These are phyloP conservation scores for Pyrgilauda ruficollis DNA, from an alignment of 2,113 vertebrate species.

Conservation along the genomic window DNA sequence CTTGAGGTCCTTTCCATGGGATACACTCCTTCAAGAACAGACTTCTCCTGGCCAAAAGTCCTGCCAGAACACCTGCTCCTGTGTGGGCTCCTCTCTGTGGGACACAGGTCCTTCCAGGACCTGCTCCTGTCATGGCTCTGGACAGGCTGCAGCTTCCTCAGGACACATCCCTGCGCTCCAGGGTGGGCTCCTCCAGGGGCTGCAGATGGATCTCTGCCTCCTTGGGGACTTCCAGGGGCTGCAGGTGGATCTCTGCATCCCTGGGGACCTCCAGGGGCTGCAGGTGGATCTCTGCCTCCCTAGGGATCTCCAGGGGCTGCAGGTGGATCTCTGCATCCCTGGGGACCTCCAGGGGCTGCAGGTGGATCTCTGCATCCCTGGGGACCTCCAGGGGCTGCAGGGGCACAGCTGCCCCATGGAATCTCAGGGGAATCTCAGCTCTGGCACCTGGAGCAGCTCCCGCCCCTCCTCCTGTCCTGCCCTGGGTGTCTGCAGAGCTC, in stretches of 20 bases:
- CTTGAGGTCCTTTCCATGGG: background rate
- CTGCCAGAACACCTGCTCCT: background rate
- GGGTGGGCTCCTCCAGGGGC: background rate
- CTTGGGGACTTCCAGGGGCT: rapidly evolving
- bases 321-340: background rate
- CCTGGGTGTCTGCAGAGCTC: background rate
- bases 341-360: no score
- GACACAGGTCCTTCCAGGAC: background rate
- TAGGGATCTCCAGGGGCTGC: rapidly evolving
- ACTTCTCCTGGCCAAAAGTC: background rate
- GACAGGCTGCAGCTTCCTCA: background rate
- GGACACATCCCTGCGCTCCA: background rate
- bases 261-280: rapidly evolving
- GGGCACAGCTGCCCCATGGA: rapidly evolving
- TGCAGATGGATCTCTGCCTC: background rate
- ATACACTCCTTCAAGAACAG: background rate
- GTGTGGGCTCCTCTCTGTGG: rapidly evolving
- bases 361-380: background rate
- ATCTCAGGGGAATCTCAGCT: background rate
- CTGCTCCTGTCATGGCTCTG: rapidly evolving
- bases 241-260: background rate
- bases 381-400: background rate
- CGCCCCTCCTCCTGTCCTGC: background rate
- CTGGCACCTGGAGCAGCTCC: rapidly evolving
- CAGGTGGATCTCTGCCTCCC: no score